Base-by-base conservation (phyloP, 2,113 vertebrate genomes). In the Vulpes lagopus region DNA sequence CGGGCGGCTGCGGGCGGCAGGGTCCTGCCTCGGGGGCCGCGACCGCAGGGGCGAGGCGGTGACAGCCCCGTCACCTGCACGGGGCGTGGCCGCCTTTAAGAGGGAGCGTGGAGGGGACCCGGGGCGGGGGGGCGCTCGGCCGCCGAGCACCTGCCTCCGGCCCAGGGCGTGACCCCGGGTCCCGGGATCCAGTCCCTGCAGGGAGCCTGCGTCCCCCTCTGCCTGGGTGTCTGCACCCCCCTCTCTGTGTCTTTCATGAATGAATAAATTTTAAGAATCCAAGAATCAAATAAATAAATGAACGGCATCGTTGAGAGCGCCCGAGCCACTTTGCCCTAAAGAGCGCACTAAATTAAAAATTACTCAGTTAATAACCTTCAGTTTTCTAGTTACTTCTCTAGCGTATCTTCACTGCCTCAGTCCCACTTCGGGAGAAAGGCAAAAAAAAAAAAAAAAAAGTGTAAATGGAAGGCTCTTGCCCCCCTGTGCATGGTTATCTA, bases 1-100 rank as follows among this genome's bases (percentile, higher is more conserved):
- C 60, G n/a, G 23, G 30, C 19, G 73, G 53, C 96, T 23, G 55
- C 60, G n/a, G 23, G 30, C 19, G 51, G 30, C 19, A 38, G 25
- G 14, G 74, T 1, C 74, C 8, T 89, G 89, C 91, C 95, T 98
- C 82, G 71, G 35, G 88, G 95, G 92, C 96, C 97, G 95, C 62
- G 95, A 2, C 43, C 80, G 74, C 88, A 55, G 94, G 93, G 89
- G 62, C 87, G 43, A 25, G 74, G 60, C 23, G 16, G 71, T 67
- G 59, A 76, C 60, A 89, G 49, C 51, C 67, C 0, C 27, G 74
- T 91, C 89, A 84, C 96, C 83, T 89, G 73, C 62, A 78, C 15
- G 16, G 92, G 96, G 97, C 88, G 98, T 96, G 97, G 43, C 43
- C 43, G 43, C 43, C 6, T 43, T 43, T 43, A 43, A 3, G 43